Percentiles rank a stretch among this genome's conserved stretches.
Evolutionary conservation across 2,888 invertebrate genomes (phyloP).

Genomic region (Gymnocheta viridis): DNA sequence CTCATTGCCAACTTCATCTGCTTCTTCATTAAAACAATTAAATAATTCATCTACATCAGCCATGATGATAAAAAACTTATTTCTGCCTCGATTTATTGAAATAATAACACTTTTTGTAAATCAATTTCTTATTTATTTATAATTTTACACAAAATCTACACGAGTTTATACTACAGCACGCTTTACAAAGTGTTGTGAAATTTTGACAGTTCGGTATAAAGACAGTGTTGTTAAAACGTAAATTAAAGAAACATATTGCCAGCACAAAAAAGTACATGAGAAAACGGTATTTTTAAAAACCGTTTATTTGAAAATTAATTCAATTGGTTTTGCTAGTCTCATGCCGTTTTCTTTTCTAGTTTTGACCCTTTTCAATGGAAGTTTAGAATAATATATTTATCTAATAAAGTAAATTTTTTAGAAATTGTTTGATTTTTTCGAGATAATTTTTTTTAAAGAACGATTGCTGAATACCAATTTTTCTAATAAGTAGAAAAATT

Average conservation of each 20-base stretch:
- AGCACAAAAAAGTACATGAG: not conserved
- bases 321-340: too few species aligned
- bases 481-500: too few species aligned
- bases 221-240: constrained; percentile 10
- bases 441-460: too few species aligned
- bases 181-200: constrained; percentile 37
- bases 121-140: constrained; percentile 17
- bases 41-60: constrained; percentile 81
- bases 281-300: too few species aligned
- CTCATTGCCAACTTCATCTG: constrained; percentile 64
- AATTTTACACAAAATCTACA: constrained; percentile 39
- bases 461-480: too few species aligned
- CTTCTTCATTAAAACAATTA: constrained; percentile 79
- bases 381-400: too few species aligned
- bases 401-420: too few species aligned
- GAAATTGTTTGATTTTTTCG: too few species aligned
- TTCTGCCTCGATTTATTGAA: not conserved
- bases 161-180: constrained; percentile 42
- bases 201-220: constrained; percentile 35
- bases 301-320: too few species aligned
- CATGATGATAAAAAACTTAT: constrained; percentile 64
- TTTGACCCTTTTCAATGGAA: too few species aligned
- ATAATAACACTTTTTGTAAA: constrained; percentile 7
- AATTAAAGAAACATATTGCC: not conserved
- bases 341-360: too few species aligned